Percentiles rank a stretch among this genome's conserved stretches.
Evolutionary conservation across 2,888 invertebrate species (phyloP).

Genomic region (Leptinotarsa juncta): DNA sequence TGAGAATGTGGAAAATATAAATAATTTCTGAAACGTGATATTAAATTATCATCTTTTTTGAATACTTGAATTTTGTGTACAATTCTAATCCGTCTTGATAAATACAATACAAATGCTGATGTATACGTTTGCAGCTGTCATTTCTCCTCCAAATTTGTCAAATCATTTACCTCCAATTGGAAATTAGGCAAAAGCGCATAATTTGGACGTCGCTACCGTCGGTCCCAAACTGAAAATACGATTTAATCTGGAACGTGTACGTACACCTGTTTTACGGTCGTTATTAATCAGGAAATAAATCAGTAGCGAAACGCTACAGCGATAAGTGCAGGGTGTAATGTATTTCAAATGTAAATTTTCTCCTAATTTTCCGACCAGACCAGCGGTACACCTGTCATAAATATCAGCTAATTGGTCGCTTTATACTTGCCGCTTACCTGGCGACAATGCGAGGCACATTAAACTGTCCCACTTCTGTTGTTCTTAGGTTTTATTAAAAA

Average conservation of each 20-base stretch:
- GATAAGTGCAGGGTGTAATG: constrained; percentile 56
- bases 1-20: too few relatives aligned
- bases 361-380: constrained; percentile 50
- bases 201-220: constrained; percentile 29
- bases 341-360: constrained; percentile 60
- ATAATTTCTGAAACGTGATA: too few relatives aligned
- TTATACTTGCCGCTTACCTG: constrained; percentile 48
- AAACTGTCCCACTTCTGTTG: not conserved
- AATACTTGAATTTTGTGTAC: too few relatives aligned
- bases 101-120: not conserved
- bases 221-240: constrained; percentile 53
- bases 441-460: constrained; percentile 14
- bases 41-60: too few relatives aligned
- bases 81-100: too few relatives aligned
- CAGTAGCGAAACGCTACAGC: constrained; percentile 56
- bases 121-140: constrained; percentile 10
- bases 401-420: constrained; percentile 49
- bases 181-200: constrained; percentile 38
- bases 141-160: constrained; percentile 37
- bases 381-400: constrained; percentile 40
- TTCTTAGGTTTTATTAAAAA: not conserved
- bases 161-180: constrained; percentile 41
- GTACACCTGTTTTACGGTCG: constrained; percentile 60
- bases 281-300: constrained; percentile 62
- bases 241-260: constrained; percentile 59